Percentiles rank a stretch among this genome's conserved stretches.
Conservation (phyloP, 1,140 invertebrate species). For the Calliopsis andreniformis region DNA sequence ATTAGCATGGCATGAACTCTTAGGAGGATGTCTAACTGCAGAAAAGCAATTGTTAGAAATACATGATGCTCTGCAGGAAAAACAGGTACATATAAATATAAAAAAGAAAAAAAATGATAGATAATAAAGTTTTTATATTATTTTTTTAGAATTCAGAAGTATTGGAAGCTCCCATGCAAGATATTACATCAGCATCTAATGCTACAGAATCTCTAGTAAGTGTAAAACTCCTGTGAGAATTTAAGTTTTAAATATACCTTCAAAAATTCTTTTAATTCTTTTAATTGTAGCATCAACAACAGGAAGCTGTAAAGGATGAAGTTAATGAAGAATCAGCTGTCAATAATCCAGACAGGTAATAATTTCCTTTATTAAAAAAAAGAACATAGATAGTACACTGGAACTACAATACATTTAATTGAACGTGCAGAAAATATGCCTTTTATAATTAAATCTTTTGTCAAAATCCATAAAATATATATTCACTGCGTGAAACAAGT, state of each 20-base stretch:
- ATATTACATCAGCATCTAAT: slow-evolving; percentile 4
- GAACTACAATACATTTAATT: neutral
- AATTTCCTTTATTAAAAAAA: slow-evolving; percentile 18
- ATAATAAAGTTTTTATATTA: neutral
- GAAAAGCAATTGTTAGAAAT: slow-evolving; percentile 80
- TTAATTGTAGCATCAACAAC: slow-evolving; percentile 46
- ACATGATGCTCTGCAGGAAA: slow-evolving; percentile 62
- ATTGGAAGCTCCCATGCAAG: slow-evolving; percentile 16
- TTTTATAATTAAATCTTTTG: neutral
- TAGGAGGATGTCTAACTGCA: slow-evolving; percentile 82
- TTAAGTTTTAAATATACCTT: neutral
- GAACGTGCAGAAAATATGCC: slow-evolving; percentile 49
- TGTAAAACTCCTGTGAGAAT: too few relatives aligned
- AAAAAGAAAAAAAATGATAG: neutral
- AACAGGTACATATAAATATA: slow-evolving; percentile 53
- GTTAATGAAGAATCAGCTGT: neutral
- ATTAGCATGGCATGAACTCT: slow-evolving; percentile 85
- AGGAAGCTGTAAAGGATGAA: slow-evolving; percentile 30
- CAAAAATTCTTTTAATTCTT: neutral
- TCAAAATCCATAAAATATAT: slow-evolving; percentile 13
- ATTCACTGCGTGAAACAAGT: neutral
- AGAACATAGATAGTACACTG: slow-evolving; percentile 4
- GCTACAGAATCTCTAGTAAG: slow-evolving; percentile 34
- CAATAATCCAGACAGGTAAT: slow-evolving; percentile 56
- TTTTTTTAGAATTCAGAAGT: slow-evolving; percentile 11